phyloP scores from a whole-genome alignment of 2,888 invertebrate genomes.

The Trilocha varians region DNA sequence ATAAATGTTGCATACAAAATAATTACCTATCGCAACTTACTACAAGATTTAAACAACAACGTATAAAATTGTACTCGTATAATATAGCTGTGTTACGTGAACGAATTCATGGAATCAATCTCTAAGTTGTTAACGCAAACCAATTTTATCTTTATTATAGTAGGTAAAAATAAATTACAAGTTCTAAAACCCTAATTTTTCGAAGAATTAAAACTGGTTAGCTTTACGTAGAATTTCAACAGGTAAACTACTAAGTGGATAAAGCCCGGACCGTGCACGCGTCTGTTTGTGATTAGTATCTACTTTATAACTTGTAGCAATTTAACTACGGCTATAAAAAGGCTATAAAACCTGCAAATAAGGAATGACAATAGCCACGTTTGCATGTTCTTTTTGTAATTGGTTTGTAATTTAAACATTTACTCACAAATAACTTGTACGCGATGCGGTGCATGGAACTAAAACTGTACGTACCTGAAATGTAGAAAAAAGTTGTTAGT shows the following conservation, averaged over 20 bases:
- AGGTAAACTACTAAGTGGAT: neutral
- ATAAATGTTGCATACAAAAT: too few species aligned
- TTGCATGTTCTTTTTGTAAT: neutral
- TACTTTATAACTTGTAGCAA: neutral
- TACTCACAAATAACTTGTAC: neutral
- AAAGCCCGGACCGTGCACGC: neutral
- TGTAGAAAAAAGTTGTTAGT: too few species aligned
- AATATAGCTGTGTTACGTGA: too few species aligned
- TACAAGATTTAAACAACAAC: too few species aligned
- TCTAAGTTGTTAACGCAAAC: too few species aligned
- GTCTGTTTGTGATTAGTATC: conserved; percentile 8
- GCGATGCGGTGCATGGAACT: neutral
- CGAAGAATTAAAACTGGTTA: neutral
- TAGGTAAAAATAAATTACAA: neutral
- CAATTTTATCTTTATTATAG: too few species aligned
- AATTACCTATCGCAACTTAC: too few species aligned
- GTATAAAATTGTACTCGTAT: too few species aligned
- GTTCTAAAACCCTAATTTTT: neutral
- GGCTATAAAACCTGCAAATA: neutral
- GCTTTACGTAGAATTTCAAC: neutral
- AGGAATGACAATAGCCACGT: neutral
- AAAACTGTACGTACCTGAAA: neutral
- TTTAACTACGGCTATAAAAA: neutral
- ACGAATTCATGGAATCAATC: too few species aligned
- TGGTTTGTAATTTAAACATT: neutral